phyloP scores from a whole-genome alignment of 2,797 vertebrate species.

The Garrulus glandarius region DNA sequence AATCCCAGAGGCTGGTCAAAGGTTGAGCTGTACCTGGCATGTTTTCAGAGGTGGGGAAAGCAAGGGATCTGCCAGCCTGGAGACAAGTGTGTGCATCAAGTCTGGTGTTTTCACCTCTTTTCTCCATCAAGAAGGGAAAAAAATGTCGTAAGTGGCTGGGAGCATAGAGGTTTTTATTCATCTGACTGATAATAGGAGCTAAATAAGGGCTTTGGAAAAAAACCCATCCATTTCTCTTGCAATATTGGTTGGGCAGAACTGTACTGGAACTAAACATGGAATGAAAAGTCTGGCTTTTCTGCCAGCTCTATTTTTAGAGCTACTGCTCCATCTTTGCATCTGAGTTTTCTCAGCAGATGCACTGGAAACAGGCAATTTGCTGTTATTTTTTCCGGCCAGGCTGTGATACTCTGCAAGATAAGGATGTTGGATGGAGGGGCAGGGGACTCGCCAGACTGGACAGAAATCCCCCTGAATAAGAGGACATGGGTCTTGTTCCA shows the following conservation, averaged over 20 bases:
- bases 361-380: slow-evolving; percentile 30
- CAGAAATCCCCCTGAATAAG: neutral
- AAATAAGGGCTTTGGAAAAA: slow-evolving; percentile 53
- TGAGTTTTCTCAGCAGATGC: slow-evolving; percentile 44
- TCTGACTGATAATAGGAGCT: slow-evolving; percentile 45
- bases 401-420: neutral
- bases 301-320: slow-evolving; percentile 66
- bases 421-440: neutral
- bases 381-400: neutral
- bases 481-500: neutral
- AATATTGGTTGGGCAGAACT: slow-evolving; percentile 46
- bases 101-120: neutral
- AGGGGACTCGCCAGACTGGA: neutral
- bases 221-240: neutral
- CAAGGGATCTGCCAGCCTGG: neutral
- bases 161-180: slow-evolving; percentile 55
- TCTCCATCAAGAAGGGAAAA: neutral
- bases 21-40: neutral
- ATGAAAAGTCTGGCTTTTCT: slow-evolving; percentile 48
- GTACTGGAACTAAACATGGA: slow-evolving; percentile 55
- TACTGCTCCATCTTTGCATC: neutral
- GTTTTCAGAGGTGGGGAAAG: neutral
- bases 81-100: neutral
- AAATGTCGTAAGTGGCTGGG: neutral
- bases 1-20: neutral